phyloP scores from a whole-genome alignment of 1,140 invertebrate species.

The Alviniconcha marisindica region DNA sequence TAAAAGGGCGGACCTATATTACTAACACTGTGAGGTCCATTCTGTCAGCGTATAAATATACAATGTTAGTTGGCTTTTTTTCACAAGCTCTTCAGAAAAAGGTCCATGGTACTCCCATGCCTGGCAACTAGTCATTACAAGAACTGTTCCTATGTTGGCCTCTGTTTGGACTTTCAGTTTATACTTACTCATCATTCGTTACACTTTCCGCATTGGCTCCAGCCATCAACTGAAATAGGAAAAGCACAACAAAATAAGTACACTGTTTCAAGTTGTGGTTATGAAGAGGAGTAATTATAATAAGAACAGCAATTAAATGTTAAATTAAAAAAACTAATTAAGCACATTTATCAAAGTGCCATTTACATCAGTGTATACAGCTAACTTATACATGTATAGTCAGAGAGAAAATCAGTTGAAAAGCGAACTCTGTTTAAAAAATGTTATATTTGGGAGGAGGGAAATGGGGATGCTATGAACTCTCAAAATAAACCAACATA shows the following conservation, averaged over 20 bases:
- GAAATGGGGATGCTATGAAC: neutral
- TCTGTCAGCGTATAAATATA: too few relatives aligned
- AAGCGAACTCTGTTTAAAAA: neutral
- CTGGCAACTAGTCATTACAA: too few relatives aligned
- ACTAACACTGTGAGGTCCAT: too few relatives aligned
- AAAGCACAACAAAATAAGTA: neutral
- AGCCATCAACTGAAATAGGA: slow-evolving; percentile 13
- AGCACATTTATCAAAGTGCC: neutral
- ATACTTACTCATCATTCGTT: neutral
- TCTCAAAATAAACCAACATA: neutral
- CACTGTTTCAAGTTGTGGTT: neutral
- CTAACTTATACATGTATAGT: neutral
- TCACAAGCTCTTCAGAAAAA: too few relatives aligned
- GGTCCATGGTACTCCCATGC: too few relatives aligned
- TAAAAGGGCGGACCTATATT: too few relatives aligned
- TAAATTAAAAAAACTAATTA: neutral
- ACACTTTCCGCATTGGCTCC: neutral
- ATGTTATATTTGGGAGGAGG: too few relatives aligned
- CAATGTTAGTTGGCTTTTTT: too few relatives aligned
- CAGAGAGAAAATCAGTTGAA: neutral
- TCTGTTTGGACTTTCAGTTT: too few relatives aligned
- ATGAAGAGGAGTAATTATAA: neutral
- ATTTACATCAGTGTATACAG: neutral
- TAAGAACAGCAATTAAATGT: neutral
- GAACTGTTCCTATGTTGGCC: too few relatives aligned